Conservation (phyloP, 2,113 vertebrate genomes). For the Oenanthe melanoleuca region DNA sequence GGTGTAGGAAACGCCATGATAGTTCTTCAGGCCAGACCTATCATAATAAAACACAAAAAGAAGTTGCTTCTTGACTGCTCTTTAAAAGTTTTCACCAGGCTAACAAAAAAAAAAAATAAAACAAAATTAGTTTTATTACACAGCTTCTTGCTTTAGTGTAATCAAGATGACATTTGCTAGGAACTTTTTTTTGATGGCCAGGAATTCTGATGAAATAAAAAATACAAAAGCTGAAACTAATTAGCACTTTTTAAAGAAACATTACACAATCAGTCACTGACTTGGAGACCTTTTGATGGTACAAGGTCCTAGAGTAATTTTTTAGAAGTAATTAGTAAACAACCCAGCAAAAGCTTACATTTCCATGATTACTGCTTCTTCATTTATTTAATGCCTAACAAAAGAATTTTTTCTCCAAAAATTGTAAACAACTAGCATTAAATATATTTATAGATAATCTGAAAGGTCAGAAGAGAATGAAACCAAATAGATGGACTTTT, state of each 20-base stretch:
- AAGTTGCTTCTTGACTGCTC: background rate
- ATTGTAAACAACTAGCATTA: background rate
- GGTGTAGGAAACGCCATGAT: background rate
- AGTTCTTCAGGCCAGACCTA: background rate
- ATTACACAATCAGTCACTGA: background rate
- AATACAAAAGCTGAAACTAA: background rate
- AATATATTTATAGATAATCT: background rate
- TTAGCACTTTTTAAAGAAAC: background rate
- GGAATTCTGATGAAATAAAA: background rate
- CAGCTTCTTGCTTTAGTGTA: rapidly evolving
- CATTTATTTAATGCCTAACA: background rate
- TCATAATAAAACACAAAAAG: background rate
- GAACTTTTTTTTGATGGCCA: background rate
- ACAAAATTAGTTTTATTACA: background rate
- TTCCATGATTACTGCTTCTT: background rate
- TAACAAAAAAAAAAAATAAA: background rate
- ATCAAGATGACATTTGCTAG: background rate
- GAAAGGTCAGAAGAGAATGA: background rate
- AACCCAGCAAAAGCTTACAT: background rate
- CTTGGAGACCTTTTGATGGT: background rate
- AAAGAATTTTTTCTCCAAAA: background rate
- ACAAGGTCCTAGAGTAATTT: background rate
- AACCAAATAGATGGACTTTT: background rate
- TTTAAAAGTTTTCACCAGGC: background rate
- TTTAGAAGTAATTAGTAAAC: background rate